Evolutionary conservation across 2,888 invertebrate species (phyloP), one percentile per base, ranked within the genome.

Genomic region (Oligia latruncula): DNA sequence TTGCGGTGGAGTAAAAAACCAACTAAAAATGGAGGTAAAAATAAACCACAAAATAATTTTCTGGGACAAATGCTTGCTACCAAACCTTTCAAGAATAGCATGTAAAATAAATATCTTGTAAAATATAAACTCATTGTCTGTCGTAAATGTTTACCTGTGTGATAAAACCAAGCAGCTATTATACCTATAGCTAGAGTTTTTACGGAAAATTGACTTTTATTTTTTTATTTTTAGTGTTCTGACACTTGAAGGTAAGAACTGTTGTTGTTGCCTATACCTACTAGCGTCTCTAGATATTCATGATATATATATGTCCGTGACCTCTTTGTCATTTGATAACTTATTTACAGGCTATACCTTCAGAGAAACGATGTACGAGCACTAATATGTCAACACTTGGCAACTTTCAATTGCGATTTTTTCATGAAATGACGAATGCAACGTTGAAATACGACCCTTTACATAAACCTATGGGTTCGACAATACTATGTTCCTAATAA

Each of bases 101-200:
- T 71, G 40, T 67, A 43, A 73, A 78, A 64, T 52, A 77, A 60
- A 52, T 46, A 64, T 68, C 35, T 73, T 68, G 46, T 83, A 60
- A 83, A 80, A 77, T 81, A 78, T 77, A 55, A 75, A 81, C 52
- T 81, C 43, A 20, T 43, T 67, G 35, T 77, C 58, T 70, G 40
- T 77, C 66, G 73, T 83, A 71, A 81, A 80, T 77, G 65, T 77
- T 62, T 74, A 58, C 11, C 11, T n/a, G 62, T 62, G 35, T 73
- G 46, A 68, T 71, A 71, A 68, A 68, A 74, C 43, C 23, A 68
- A 70, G 55, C 40, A 49, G 11, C n/a, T n/a, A 20, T 46, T 65
- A 67, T 55, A 8, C 17, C 8, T 49, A 71, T 66, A 49, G n/a
- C n/a, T 23, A 4, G 65, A 5, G 17, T 58, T 71, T 35, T 55